Base-by-base conservation (phyloP, 2,113 vertebrate genomes). In the Phasianus colchicus region DNA sequence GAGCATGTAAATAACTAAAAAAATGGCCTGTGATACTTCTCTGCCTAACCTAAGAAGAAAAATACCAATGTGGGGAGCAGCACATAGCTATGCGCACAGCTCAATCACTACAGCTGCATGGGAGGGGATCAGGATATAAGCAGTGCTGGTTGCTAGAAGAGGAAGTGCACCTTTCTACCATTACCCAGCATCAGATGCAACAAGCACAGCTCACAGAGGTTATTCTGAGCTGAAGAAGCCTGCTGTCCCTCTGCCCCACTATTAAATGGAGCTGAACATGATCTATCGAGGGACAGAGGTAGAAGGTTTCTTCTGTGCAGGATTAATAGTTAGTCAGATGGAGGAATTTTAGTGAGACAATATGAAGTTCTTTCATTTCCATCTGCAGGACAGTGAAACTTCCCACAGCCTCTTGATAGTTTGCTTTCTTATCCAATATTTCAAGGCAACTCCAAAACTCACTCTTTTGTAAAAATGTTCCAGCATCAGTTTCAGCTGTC, bases 401-500 rank as follows among this genome's bases (percentile, higher is more conserved):
- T 74, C n/a, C 9, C 0, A 1, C 20, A 77, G 25, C 70, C 16
- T 36, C 38, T 19, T 54, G 20, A 77, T 7, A 9, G 66, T 83
- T 92, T 80, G 2, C 36, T 76, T 93, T 8, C 36, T 83, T 83
- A 88, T 54, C 40, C 48, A 70, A 11, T 9, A 34, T 64, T 91
- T 79, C 69, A 75, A 3, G 1, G 17, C 64, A 92, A 76, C 15
- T 18, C 10, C 42, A 55, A 67, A 90, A 11, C 27, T 29, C 36
- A 34, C 61, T 38, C 11, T 40, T 34, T 15, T 65, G 30, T 18
- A 17, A 45, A 32, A 45, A 52, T 36, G 30, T 79, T 87, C 58
- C 45, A 82, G 63, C 47, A 84, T 21, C 40, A 52, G 17, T 67
- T 92, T 92, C 73, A 78, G 80, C 83, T 95, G 73, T 86, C 60